phyloP scores from a whole-genome alignment of 2,113 vertebrate genomes.

The Pseudonaja textilis region DNA sequence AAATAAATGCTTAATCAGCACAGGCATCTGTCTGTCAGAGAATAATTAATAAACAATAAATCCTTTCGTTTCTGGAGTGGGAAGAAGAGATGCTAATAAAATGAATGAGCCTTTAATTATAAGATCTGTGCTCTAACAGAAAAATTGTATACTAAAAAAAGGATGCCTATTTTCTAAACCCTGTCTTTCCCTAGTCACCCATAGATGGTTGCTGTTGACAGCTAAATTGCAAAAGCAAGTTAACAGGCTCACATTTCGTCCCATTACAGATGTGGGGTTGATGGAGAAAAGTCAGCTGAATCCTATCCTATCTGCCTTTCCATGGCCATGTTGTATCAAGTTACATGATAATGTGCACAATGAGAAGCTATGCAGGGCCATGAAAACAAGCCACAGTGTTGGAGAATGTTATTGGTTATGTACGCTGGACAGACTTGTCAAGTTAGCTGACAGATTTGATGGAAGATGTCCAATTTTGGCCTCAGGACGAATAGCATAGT shows the following conservation, averaged over 20 bases:
- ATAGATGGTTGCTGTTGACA: background rate
- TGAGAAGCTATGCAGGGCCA: background rate
- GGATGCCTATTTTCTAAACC: constrained; percentile 46
- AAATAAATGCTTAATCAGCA: background rate
- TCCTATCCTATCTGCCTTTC: background rate
- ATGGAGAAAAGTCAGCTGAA: background rate
- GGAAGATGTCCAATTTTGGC: background rate
- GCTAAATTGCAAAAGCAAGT: background rate
- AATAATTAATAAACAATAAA: constrained; percentile 50
- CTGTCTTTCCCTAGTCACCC: constrained; percentile 1
- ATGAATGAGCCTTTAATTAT: constrained; percentile 43
- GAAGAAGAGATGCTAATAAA: constrained; percentile 51
- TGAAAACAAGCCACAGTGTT: background rate
- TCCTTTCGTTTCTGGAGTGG: constrained; percentile 49
- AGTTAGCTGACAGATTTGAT: background rate
- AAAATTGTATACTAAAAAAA: constrained; percentile 39
- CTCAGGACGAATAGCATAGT: background rate
- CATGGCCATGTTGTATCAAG: background rate
- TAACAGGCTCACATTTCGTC: background rate
- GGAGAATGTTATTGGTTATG: background rate
- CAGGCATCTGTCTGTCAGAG: constrained; percentile 22
- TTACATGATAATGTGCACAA: background rate
- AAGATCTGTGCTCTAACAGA: constrained; percentile 49
- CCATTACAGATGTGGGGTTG: background rate
- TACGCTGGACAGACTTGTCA: background rate